phyloP scores from a whole-genome alignment of 2,888 invertebrate genomes.

The Ferrisia virgata region DNA sequence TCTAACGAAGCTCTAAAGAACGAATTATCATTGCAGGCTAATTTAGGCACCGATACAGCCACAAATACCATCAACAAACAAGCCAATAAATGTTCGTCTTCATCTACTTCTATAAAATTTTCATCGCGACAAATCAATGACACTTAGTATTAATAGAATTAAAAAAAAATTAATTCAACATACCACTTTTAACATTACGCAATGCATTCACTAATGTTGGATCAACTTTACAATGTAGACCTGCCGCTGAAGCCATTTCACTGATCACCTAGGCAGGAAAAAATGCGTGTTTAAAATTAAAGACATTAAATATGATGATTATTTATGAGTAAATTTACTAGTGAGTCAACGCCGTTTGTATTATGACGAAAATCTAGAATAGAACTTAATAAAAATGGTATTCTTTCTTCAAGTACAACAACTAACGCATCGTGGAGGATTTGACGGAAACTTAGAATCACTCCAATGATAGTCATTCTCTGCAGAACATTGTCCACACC shows the following conservation, averaged over 20 bases:
- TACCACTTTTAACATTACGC: slow-evolving; percentile 72
- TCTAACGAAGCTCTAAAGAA: slow-evolving; percentile 82
- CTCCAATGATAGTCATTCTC: slow-evolving; percentile 96
- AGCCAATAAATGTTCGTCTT: slow-evolving; percentile 88
- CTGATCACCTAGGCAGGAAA: slow-evolving; percentile 77
- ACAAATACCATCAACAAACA: slow-evolving; percentile 98
- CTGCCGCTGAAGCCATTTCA: slow-evolving; percentile 97
- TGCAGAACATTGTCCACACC: slow-evolving; percentile 93
- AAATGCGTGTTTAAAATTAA: neutral
- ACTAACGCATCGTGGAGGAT: slow-evolving; percentile 90
- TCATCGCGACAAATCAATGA: slow-evolving; percentile 52
- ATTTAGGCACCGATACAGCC: slow-evolving; percentile 92
- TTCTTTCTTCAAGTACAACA: slow-evolving; percentile 87
- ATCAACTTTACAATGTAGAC: slow-evolving; percentile 89
- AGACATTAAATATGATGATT: neutral
- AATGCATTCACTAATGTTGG: slow-evolving; percentile 88
- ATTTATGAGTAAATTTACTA: neutral
- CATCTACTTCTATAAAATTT: slow-evolving; percentile 65
- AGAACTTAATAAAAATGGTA: slow-evolving; percentile 93
- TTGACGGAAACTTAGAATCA: slow-evolving; percentile 92
- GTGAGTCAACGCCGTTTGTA: slow-evolving; percentile 8
- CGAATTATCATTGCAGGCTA: slow-evolving; percentile 85
- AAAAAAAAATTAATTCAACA: neutral
- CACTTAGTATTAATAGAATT: neutral
- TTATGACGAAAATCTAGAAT: slow-evolving; percentile 69